Conservation (phyloP, 1,140 invertebrate genomes). For the Brachionus rotundiformis region DNA sequence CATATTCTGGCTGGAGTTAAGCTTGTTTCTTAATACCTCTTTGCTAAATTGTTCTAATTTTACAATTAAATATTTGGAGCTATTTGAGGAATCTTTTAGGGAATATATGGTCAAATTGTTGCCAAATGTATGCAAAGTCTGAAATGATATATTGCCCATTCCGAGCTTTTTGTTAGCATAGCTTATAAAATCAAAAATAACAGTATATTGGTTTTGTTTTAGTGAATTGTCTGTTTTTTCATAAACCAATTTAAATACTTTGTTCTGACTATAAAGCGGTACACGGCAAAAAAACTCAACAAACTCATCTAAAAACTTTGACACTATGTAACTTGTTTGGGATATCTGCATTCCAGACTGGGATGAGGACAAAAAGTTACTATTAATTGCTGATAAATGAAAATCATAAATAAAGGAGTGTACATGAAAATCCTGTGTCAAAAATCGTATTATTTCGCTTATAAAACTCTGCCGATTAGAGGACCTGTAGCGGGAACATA, state of each 20-base stretch:
- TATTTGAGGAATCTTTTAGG: background rate
- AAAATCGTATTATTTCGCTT: slow-evolving; percentile 32
- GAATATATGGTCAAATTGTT: slow-evolving; percentile 40
- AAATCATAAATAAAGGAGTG: slow-evolving; percentile 51
- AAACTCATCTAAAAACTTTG: slow-evolving; percentile 49
- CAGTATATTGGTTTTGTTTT: background rate
- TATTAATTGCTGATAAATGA: slow-evolving; percentile 42
- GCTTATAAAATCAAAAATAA: slow-evolving; percentile 44
- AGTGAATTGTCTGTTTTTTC: slow-evolving; percentile 35
- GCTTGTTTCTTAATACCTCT: background rate
- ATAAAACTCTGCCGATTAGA: background rate
- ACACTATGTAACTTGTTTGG: background rate
- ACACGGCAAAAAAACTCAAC: slow-evolving; percentile 47
- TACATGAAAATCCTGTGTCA: slow-evolving; percentile 42
- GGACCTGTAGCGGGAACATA: background rate
- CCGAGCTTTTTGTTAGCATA: slow-evolving; percentile 1
- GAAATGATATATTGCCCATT: background rate
- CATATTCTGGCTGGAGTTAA: background rate
- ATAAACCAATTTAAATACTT: slow-evolving; percentile 44
- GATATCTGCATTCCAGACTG: slow-evolving; percentile 22
- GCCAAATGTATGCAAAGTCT: slow-evolving; percentile 20
- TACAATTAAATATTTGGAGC: slow-evolving; percentile 33
- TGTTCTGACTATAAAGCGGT: slow-evolving; percentile 32
- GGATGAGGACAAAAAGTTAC: background rate
- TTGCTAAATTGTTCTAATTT: slow-evolving; percentile 28